These are phyloP conservation scores for Scomberomorus guttatus DNA, from an alignment of 2,797 vertebrate species.

Conservation along the genomic window DNA sequence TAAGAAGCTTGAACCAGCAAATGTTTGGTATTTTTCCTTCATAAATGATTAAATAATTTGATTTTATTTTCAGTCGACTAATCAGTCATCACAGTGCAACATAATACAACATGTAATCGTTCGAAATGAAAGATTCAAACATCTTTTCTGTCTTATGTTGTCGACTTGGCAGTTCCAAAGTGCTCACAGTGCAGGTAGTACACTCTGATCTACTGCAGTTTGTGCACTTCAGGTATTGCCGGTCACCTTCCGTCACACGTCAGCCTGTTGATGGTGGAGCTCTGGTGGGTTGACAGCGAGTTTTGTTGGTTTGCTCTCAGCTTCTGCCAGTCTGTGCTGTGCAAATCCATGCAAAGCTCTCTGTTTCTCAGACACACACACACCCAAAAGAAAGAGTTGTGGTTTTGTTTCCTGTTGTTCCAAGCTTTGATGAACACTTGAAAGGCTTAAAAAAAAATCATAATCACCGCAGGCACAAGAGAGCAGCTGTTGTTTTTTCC, in stretches of 20 bases:
- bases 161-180: constrained; percentile 93
- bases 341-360: constrained; percentile 99
- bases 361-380: constrained; percentile 73
- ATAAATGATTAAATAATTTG: neutral
- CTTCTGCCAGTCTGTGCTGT: constrained; percentile 89
- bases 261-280: neutral
- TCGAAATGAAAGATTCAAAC: neutral
- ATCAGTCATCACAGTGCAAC: neutral
- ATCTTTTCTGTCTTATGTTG: neutral
- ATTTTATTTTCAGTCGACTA: too few relatives aligned
- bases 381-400: constrained; percentile 12
- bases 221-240: constrained; percentile 96
- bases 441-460: constrained; percentile 16
- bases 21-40: neutral
- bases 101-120: neutral
- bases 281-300: constrained; percentile 83
- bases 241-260: constrained; percentile 77
- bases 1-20: neutral
- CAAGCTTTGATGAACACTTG: constrained; percentile 51
- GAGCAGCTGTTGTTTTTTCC: constrained; percentile 18
- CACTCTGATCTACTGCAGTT: constrained; percentile 93
- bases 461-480: constrained; percentile 13
- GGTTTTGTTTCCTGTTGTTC: constrained; percentile 25
- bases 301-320: constrained; percentile 99
- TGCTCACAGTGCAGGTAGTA: constrained; percentile 99